These are phyloP conservation scores for Schrankia costaestrigalis DNA, from an alignment of 2,888 invertebrate genomes.

Conservation along the genomic window DNA sequence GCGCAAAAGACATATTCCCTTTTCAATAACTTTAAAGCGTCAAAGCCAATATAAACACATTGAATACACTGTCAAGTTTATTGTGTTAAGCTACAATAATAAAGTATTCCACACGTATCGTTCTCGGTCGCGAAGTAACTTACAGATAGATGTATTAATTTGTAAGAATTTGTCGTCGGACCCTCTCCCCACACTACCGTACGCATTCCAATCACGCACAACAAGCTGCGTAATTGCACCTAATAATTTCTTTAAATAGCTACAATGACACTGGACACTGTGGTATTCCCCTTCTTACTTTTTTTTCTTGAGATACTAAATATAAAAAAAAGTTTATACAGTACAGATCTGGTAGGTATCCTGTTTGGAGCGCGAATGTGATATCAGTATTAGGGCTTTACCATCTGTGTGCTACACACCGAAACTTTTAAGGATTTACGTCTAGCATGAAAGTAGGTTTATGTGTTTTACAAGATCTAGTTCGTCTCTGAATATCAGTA, in stretches of 20 bases:
- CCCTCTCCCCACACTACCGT: slow-evolving; percentile 56
- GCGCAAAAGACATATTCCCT: too few relatives aligned
- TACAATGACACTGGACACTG: slow-evolving; percentile 35
- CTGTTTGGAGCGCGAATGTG: too few relatives aligned
- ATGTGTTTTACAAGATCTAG: too few relatives aligned
- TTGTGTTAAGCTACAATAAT: slow-evolving; percentile 58
- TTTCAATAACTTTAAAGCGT: too few relatives aligned
- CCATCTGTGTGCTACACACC: too few relatives aligned
- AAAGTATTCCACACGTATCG: slow-evolving; percentile 75
- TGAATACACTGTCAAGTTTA: slow-evolving; percentile 47
- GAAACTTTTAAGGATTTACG: slow-evolving; percentile 1
- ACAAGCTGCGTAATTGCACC: slow-evolving; percentile 78
- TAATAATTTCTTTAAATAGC: slow-evolving; percentile 79
- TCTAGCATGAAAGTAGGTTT: too few relatives aligned
- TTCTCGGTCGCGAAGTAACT: slow-evolving; percentile 55
- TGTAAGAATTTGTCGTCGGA: slow-evolving; percentile 78
- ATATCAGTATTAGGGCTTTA: too few relatives aligned
- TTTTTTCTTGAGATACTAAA: slow-evolving; percentile 26
- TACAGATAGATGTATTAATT: slow-evolving; percentile 78
- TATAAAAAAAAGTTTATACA: too few relatives aligned
- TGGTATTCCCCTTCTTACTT: slow-evolving; percentile 9
- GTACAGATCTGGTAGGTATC: too few relatives aligned
- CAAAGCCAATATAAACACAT: slow-evolving; percentile 34
- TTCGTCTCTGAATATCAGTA: too few relatives aligned
- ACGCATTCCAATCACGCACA: slow-evolving; percentile 78